These are phyloP conservation scores for Paralichthys olivaceus DNA, from an alignment of 2,113 vertebrate species.

Conservation along the genomic window DNA sequence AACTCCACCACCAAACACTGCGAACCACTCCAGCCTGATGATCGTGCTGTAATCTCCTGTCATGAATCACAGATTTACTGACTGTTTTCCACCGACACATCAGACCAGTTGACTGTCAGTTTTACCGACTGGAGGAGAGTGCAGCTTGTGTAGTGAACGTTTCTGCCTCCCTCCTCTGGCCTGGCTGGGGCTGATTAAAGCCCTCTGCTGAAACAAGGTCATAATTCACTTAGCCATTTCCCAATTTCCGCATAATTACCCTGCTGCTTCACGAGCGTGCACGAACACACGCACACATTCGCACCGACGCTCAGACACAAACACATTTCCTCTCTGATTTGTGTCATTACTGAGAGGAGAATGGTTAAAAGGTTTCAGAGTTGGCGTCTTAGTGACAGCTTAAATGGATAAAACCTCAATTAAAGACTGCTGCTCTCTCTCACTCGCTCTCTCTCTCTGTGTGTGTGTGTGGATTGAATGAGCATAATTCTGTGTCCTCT, in stretches of 20 bases:
- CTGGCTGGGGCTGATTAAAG: conserved; percentile 81
- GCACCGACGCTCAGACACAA: conserved; percentile 52
- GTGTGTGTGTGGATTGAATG: conserved; percentile 60
- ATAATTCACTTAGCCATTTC: conserved; percentile 85
- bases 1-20: background rate
- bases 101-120: conserved; percentile 22
- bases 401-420: conserved; percentile 84
- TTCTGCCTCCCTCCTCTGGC: conserved; percentile 50
- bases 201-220: conserved; percentile 82
- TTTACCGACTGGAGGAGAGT: conserved; percentile 33
- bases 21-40: background rate
- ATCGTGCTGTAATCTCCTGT: background rate
- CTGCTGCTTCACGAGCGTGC: conserved; percentile 56
- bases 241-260: conserved; percentile 83
- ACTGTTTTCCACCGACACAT: conserved; percentile 37
- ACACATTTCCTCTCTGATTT: conserved; percentile 77
- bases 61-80: background rate
- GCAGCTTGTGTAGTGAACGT: conserved; percentile 28
- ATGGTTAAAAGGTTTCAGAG: conserved; percentile 81
- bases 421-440: conserved; percentile 71
- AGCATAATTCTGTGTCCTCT: conserved; percentile 61
- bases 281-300: conserved; percentile 53
- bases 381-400: conserved; percentile 81
- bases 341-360: conserved; percentile 79
- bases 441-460: conserved; percentile 58